phyloP scores from a whole-genome alignment of 2,113 vertebrate genomes.

The Pterocles gutturalis region DNA sequence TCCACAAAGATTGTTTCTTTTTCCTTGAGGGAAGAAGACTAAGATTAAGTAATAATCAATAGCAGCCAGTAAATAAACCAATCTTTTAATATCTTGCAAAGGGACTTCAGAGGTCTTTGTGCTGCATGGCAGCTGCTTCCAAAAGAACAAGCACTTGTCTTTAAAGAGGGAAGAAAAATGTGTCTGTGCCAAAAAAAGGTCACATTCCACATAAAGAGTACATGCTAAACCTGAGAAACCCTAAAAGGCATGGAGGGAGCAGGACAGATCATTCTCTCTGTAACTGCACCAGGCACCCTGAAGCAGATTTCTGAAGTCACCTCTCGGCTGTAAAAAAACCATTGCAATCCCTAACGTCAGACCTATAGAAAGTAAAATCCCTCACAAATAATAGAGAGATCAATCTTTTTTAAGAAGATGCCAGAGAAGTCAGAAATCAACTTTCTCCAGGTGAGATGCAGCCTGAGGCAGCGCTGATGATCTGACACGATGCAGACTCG shows the following conservation, averaged over 20 bases:
- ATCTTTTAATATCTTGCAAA: constrained; percentile 13
- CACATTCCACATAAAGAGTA: neutral
- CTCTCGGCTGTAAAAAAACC: neutral
- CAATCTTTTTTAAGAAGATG: neutral
- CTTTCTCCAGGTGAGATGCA: neutral
- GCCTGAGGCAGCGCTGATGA: neutral
- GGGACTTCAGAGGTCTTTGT: neutral
- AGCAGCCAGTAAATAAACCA: constrained; percentile 27
- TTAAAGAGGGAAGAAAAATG: neutral
- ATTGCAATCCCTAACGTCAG: neutral
- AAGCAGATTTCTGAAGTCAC: neutral
- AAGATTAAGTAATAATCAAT: constrained; percentile 56
- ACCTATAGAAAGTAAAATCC: neutral
- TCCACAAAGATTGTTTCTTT: neutral
- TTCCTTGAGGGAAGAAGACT: neutral
- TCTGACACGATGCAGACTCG: neutral
- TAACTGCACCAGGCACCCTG: neutral
- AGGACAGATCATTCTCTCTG: neutral
- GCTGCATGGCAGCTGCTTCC: neutral
- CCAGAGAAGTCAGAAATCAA: neutral
- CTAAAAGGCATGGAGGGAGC: neutral
- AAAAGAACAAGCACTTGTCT: neutral
- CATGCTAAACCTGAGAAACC: neutral
- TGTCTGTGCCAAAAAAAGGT: neutral
- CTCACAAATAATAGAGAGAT: neutral